phyloP scores from a whole-genome alignment of 2,113 vertebrate species.

The Megaptera novaeangliae region DNA sequence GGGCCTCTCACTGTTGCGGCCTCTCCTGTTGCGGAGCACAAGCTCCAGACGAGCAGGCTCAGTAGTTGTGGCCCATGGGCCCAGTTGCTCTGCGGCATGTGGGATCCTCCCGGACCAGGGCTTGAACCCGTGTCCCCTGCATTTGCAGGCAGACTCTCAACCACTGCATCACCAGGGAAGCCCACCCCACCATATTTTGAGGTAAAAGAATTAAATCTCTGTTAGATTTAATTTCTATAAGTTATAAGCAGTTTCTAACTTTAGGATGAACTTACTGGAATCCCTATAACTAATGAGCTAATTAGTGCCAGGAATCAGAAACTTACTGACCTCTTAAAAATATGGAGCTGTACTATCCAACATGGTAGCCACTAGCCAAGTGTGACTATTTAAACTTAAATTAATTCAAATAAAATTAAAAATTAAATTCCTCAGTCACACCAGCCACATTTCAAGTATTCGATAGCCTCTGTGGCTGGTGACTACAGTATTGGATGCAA shows the following conservation, averaged over 20 bases:
- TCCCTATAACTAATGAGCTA: background rate
- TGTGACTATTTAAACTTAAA: background rate
- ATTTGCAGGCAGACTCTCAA: no score
- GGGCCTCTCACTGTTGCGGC: no score
- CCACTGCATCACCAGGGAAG: no score
- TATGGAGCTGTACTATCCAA: background rate
- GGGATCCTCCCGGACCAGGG: no score
- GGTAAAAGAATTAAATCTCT: background rate
- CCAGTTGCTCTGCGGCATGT: no score
- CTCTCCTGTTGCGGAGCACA: no score
- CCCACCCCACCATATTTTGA: background rate
- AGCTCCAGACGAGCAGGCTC: no score
- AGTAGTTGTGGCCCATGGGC: no score
- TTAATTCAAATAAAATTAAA: background rate
- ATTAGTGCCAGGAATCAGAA: background rate
- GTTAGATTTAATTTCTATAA: background rate
- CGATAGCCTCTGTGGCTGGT: background rate
- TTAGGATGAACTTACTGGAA: background rate
- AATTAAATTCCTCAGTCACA: background rate
- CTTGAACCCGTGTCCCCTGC: no score
- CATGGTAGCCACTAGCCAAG: background rate
- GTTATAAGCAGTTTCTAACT: background rate
- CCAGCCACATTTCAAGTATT: background rate
- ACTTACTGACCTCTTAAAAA: background rate
- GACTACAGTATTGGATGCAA: background rate